Base-by-base conservation (phyloP, 2,797 vertebrate species). In the Peromyscus melanophrys region DNA sequence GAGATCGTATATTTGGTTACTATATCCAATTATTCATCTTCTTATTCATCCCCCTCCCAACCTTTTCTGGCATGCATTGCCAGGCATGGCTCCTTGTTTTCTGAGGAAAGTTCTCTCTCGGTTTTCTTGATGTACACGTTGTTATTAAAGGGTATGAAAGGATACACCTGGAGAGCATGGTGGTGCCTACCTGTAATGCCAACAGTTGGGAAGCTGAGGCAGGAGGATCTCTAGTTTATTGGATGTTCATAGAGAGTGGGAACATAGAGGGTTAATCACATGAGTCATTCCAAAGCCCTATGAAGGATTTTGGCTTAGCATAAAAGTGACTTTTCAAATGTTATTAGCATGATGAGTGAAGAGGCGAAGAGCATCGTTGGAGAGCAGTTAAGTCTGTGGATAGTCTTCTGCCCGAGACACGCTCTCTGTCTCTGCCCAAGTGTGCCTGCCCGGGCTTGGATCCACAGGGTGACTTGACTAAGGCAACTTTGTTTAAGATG, bases 401-500 rank as follows among this genome's bases (percentile, higher is more conserved):
- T 55, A 31, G n/a, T 84, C 89, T 71, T 95, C 57, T 93, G 86
- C 86, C 86, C 25, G 69, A 83, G 89, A 96, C 40, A 78, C 81
- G n/a, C 12, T 92, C 91, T 92, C 90, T 78, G 43, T 78, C 67
- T 75, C 63, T 80, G 59, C 59, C 23, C 4, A 49, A 81, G 65
- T 67, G 21, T 6, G 75, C 95, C 21, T 59, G 6, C 89, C 94
- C 69, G 91, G 88, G 85, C 90, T 89, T 96, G 73, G 63, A 89
- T 95, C 94, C 89, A 85, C 67, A 95, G 94, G 52, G 55, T 90
- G 93, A 29, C 90, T 97, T 92, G 87, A 94, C 95, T 94, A n/a
- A 97, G 96, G 81, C 90, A 52, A 69, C 81, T 96, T 97, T 97
- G 93, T 97, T 94, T 93, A 90, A 97, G 95, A 95, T 96, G 96